A percentile compares a stretch with the other conserved stretches of the same genome.
Evolutionary conservation across 2,888 invertebrate genomes (phyloP).

Genomic region (Ommatoiulus sabulosus): DNA sequence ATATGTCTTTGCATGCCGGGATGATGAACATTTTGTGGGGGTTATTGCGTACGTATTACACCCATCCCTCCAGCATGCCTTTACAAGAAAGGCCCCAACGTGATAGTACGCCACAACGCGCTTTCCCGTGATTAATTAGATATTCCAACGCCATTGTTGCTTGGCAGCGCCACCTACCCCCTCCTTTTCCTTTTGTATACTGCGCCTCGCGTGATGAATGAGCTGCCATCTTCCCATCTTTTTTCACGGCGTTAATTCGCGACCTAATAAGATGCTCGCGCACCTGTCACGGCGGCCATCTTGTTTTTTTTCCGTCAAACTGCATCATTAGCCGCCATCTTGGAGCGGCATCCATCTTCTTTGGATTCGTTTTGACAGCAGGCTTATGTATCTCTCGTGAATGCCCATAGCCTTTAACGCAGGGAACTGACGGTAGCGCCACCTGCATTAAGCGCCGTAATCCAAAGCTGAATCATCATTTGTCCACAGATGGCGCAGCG

Average conservation of each 20-base stretch:
- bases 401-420: too few species aligned
- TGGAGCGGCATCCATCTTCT: not conserved
- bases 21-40: not conserved
- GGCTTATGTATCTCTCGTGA: not conserved
- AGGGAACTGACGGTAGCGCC: too few species aligned
- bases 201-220: not conserved
- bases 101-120: too few species aligned
- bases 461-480: too few species aligned
- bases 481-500: too few species aligned
- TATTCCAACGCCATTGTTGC: not conserved
- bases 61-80: not conserved
- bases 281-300: not conserved
- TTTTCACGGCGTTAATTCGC: not conserved
- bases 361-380: not conserved
- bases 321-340: not conserved
- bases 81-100: not conserved
- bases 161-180: not conserved
- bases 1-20: not conserved
- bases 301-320: not conserved
- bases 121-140: not conserved
- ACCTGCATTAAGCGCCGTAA: too few species aligned
- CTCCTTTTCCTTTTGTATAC: not conserved
- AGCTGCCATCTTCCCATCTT: not conserved
- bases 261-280: not conserved
- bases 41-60: not conserved